Evolutionary conservation across 2,113 vertebrate species (phyloP).

Genomic region (Mesoclemmys tuberculata): DNA sequence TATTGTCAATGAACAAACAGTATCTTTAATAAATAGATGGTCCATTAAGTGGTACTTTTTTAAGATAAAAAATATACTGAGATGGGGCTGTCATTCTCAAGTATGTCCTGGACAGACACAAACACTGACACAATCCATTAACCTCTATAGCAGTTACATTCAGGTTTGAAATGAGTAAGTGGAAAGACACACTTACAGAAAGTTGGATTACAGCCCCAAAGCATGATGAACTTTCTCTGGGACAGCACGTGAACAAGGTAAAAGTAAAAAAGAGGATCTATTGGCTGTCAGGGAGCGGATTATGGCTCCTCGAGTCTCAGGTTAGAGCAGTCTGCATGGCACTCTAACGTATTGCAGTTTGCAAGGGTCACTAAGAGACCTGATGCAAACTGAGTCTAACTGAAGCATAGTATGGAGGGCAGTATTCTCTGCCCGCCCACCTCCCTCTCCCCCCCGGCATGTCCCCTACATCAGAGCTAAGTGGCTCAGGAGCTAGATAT

Average conservation of each 20-base stretch:
- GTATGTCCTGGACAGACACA: neutral
- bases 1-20: constrained; percentile 45
- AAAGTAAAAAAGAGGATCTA: neutral
- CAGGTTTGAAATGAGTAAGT: neutral
- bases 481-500: neutral
- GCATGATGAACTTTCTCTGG: neutral
- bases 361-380: neutral
- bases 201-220: constrained; percentile 41
- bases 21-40: neutral
- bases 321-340: neutral
- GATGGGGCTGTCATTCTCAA: neutral
- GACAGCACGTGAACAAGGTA: neutral
- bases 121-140: neutral
- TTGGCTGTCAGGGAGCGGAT: neutral
- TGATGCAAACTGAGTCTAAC: neutral
- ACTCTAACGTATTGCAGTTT: neutral
- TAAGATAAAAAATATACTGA: neutral
- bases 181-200: constrained; percentile 35
- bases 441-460: neutral
- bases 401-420: neutral
- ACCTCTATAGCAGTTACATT: neutral
- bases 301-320: neutral
- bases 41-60: neutral
- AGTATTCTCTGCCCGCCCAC: too few species aligned
- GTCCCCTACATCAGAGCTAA: neutral